Conservation (phyloP, 2,888 invertebrate genomes). For the Drosophila borborema region DNA sequence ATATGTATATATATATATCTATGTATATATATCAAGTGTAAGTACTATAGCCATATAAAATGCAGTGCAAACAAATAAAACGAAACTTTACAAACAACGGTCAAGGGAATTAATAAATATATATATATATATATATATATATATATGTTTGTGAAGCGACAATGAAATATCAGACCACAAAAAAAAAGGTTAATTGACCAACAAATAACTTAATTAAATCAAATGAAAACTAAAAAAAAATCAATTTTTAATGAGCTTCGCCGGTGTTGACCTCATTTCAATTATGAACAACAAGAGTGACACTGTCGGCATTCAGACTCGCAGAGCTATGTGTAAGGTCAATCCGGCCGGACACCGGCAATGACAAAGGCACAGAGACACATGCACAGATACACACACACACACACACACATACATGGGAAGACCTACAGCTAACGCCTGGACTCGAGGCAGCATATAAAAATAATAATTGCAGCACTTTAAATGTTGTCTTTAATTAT, state of each 20-base stretch:
- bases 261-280: slow-evolving; percentile 70
- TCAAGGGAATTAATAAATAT: slow-evolving; percentile 27
- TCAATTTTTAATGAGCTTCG: slow-evolving; percentile 74
- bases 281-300: slow-evolving; percentile 57
- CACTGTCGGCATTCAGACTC: slow-evolving; percentile 31
- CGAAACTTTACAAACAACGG: slow-evolving; percentile 38
- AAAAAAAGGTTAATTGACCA: slow-evolving; percentile 78
- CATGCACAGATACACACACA: too few relatives aligned
- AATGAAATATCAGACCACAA: slow-evolving; percentile 72
- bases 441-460: neutral
- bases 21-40: slow-evolving; percentile 23
- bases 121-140: slow-evolving; percentile 9
- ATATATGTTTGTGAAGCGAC: slow-evolving; percentile 16
- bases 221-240: slow-evolving; percentile 75
- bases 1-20: slow-evolving; percentile 13
- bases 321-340: slow-evolving; percentile 25
- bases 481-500: slow-evolving; percentile 13
- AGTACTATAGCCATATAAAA: slow-evolving; percentile 66
- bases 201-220: slow-evolving; percentile 80
- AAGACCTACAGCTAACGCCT: neutral
- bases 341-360: slow-evolving; percentile 19
- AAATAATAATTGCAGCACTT: slow-evolving; percentile 12
- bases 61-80: slow-evolving; percentile 67
- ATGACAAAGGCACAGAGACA: neutral
- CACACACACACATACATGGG: too few relatives aligned